These are phyloP conservation scores for Colostygia pectinataria DNA, from an alignment of 2,888 invertebrate genomes.

Conservation along the genomic window DNA sequence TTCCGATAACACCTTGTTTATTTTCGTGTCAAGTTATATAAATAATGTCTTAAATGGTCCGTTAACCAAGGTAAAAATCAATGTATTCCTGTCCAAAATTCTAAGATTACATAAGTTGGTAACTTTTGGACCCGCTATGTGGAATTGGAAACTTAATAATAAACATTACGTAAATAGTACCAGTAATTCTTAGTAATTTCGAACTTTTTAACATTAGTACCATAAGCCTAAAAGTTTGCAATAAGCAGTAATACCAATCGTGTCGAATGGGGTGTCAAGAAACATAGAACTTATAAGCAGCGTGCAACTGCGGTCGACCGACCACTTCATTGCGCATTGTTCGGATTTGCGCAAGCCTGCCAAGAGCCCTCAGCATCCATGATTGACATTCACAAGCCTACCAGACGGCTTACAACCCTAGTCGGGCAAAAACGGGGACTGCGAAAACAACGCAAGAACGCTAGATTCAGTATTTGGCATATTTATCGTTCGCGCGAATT, in stretches of 20 bases:
- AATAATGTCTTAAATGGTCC: no score
- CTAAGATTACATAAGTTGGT: no score
- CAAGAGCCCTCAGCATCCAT: conserved; percentile 62
- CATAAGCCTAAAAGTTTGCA: background rate
- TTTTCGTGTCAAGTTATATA: conserved; percentile 15
- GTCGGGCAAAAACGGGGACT: conserved; percentile 42
- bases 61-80: no score
- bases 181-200: no score
- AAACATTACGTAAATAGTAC: no score
- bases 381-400: conserved; percentile 65
- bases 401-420: conserved; percentile 55
- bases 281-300: conserved; percentile 26
- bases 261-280: conserved; percentile 17
- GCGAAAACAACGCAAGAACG: conserved; percentile 31
- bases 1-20: conserved; percentile 29
- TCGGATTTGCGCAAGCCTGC: conserved; percentile 61
- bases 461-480: conserved; percentile 22
- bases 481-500: conserved; percentile 18
- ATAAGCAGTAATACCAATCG: background rate
- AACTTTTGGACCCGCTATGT: no score
- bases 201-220: no score
- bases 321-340: conserved; percentile 71
- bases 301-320: conserved; percentile 48
- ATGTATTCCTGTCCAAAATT: no score
- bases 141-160: no score